phyloP scores from a whole-genome alignment of 2,888 invertebrate species.

The Gerris lacustris region DNA sequence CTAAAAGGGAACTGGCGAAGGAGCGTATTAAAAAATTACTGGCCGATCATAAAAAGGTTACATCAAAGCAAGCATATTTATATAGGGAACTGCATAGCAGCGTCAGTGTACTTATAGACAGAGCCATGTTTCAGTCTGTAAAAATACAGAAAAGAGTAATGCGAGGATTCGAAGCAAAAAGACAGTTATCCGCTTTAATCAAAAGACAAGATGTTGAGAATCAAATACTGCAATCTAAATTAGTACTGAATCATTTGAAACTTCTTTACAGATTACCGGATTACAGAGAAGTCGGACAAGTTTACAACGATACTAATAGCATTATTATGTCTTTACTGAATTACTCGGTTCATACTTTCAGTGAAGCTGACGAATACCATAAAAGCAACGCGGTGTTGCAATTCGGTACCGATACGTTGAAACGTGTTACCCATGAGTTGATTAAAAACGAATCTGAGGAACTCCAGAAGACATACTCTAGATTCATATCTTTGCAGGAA shows the following conservation, averaged over 20 bases:
- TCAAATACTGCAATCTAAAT: not conserved
- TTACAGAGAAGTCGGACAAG: too few species aligned
- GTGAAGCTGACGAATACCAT: too few species aligned
- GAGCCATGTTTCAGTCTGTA: not conserved
- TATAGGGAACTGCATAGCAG: not conserved
- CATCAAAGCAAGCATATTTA: not conserved
- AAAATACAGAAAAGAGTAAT: not conserved
- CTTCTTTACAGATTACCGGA: too few species aligned
- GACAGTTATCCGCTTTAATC: not conserved
- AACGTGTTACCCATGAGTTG: too few species aligned
- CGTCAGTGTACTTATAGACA: not conserved
- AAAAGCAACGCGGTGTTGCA: too few species aligned
- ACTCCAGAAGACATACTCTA: too few species aligned
- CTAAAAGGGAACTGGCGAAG: not conserved
- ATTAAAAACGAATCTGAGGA: too few species aligned
- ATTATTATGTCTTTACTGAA: too few species aligned
- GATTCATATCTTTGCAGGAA: too few species aligned
- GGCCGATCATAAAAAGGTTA: not conserved
- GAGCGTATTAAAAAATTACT: not conserved
- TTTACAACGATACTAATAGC: too few species aligned
- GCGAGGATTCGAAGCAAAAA: not conserved
- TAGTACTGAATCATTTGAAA: not conserved
- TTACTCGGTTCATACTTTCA: too few species aligned
- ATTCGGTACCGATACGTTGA: too few species aligned
- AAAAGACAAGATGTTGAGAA: not conserved